Conservation (phyloP, 2,888 invertebrate species). For the Heliconius ethilla region DNA sequence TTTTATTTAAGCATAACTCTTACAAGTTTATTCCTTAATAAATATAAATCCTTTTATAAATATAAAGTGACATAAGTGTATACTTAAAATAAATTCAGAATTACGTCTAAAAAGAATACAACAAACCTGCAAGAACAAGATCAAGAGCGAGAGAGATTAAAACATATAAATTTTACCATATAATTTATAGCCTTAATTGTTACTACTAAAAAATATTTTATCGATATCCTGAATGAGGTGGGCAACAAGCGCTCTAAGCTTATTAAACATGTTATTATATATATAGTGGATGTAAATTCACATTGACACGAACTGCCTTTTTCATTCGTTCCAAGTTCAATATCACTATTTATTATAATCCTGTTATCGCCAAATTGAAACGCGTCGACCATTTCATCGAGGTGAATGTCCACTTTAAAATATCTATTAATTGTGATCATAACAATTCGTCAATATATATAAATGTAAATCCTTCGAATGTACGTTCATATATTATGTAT, state of each 20-base stretch:
- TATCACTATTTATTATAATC: constrained; percentile 65
- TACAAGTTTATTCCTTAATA: constrained; percentile 37
- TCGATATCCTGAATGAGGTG: constrained; percentile 15
- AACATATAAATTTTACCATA: constrained; percentile 1
- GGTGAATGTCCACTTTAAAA: constrained; percentile 47
- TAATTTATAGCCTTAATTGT: constrained; percentile 24
- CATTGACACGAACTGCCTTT: constrained; percentile 45
- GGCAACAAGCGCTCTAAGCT: neutral
- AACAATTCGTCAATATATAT: constrained; percentile 9
- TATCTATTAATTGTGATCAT: constrained; percentile 32
- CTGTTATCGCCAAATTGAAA: constrained; percentile 48
- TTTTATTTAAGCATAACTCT: constrained; percentile 33
- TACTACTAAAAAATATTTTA: constrained; percentile 12
- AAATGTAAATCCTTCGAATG: neutral
- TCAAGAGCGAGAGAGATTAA: neutral
- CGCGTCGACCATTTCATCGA: constrained; percentile 43
- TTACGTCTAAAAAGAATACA: neutral
- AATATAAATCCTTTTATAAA: constrained; percentile 9
- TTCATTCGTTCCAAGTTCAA: constrained; percentile 63
- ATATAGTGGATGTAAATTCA: constrained; percentile 37
- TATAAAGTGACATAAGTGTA: constrained; percentile 1
- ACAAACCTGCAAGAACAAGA: neutral
- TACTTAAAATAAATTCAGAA: neutral
- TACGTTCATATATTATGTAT: neutral
- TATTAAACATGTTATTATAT: constrained; percentile 15